Evolutionary conservation across 2,888 invertebrate species (phyloP).

Genomic region (Tillus elongatus): DNA sequence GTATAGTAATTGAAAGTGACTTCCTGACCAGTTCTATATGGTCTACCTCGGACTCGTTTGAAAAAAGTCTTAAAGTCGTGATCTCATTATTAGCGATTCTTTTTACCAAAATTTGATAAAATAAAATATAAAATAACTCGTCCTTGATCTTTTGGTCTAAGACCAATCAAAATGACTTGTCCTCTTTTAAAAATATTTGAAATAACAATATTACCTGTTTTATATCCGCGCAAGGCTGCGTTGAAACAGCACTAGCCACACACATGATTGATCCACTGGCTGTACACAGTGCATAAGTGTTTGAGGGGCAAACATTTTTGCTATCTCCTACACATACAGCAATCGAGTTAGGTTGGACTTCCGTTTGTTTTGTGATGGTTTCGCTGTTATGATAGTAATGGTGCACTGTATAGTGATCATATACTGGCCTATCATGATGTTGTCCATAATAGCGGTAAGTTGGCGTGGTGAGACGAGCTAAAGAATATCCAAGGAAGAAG

Average conservation of each 20-base stretch:
- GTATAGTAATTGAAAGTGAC: too few relatives aligned
- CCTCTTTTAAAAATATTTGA: too few relatives aligned
- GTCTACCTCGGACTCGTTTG: too few relatives aligned
- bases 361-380: constrained; percentile 27
- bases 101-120: too few relatives aligned
- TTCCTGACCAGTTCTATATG: too few relatives aligned
- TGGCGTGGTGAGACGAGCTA: constrained; percentile 30
- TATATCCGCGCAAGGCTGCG: constrained; percentile 32
- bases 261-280: constrained; percentile 38
- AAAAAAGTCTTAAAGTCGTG: too few relatives aligned
- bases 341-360: constrained; percentile 33
- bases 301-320: constrained; percentile 33
- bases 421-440: constrained; percentile 25
- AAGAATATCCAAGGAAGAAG: constrained; percentile 31
- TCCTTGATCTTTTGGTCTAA: too few relatives aligned
- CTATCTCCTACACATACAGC: constrained; percentile 34
- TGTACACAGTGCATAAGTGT: constrained; percentile 37
- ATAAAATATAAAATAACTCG: too few relatives aligned
- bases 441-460: constrained; percentile 25
- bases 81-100: too few relatives aligned
- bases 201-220: too few relatives aligned
- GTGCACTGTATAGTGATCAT: constrained; percentile 35
- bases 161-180: too few relatives aligned
- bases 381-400: constrained; percentile 37
- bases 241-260: constrained; percentile 32